Evolutionary conservation across 2,888 invertebrate genomes (phyloP).

Genomic region (Harpalus rubripes): DNA sequence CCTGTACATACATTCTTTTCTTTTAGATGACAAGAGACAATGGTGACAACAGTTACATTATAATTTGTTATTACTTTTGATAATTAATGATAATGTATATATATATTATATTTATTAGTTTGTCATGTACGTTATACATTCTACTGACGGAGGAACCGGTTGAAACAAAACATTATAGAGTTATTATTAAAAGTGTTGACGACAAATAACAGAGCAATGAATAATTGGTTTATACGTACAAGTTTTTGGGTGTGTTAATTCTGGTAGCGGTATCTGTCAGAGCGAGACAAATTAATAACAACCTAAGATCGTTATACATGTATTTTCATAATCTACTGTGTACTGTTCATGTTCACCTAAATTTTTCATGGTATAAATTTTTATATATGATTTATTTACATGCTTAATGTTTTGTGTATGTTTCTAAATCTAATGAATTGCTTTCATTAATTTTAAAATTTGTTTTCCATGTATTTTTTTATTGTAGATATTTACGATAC

Average conservation of each 20-base stretch:
- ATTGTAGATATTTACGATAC: too few species aligned
- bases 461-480: background rate
- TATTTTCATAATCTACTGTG: constrained; percentile 20
- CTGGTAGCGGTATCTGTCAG: constrained; percentile 31
- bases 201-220: background rate
- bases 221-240: background rate
- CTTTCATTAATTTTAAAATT: constrained; percentile 5
- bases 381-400: constrained; percentile 3
- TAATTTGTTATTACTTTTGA: too few species aligned
- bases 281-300: constrained; percentile 40
- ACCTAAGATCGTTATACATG: constrained; percentile 23
- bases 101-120: too few species aligned
- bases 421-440: background rate
- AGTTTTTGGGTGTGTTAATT: constrained; percentile 20
- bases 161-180: too few species aligned
- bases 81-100: too few species aligned
- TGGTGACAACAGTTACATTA: too few species aligned
- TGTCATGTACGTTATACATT: too few species aligned
- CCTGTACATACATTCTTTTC: too few species aligned
- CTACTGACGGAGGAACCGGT: too few species aligned
- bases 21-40: too few species aligned
- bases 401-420: background rate
- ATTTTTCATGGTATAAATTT: background rate
- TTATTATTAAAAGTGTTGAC: too few species aligned
- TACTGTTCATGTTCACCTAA: background rate